Conservation (phyloP, 2,888 invertebrate species). For the Mythimna vitellina region DNA sequence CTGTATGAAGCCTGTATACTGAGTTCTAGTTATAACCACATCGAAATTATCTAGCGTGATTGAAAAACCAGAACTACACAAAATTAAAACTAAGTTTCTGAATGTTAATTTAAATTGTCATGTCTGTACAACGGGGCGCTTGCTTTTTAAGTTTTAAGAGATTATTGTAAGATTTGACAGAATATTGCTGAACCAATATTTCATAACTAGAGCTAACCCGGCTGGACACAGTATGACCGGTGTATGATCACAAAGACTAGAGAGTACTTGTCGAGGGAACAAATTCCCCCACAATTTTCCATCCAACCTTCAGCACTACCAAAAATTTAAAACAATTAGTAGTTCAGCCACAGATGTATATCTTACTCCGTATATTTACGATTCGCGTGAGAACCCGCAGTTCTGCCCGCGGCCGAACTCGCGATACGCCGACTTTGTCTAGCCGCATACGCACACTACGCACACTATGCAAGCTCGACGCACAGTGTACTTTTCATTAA, state of each 20-base stretch:
- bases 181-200: no score
- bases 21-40: conserved; percentile 11
- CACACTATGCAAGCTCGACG: conserved; percentile 10
- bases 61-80: neutral
- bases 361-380: conserved; percentile 56
- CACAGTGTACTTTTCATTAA: conserved; percentile 58
- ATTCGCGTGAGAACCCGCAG: conserved; percentile 57
- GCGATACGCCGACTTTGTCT: conserved; percentile 50
- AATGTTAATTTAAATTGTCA: neutral
- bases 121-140: neutral
- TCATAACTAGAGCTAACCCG: neutral
- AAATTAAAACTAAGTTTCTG: neutral
- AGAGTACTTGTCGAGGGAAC: no score
- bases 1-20: neutral
- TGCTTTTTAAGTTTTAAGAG: neutral
- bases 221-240: no score
- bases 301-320: conserved; percentile 10
- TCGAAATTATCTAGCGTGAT: neutral
- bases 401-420: conserved; percentile 32
- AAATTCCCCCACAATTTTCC: neutral
- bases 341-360: conserved; percentile 42
- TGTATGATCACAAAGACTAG: neutral
- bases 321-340: conserved; percentile 48
- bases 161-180: neutral
- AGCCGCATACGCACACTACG: conserved; percentile 33